These are phyloP conservation scores for Diachasma alloeum DNA, from an alignment of 1,140 invertebrate genomes.

Conservation along the genomic window DNA sequence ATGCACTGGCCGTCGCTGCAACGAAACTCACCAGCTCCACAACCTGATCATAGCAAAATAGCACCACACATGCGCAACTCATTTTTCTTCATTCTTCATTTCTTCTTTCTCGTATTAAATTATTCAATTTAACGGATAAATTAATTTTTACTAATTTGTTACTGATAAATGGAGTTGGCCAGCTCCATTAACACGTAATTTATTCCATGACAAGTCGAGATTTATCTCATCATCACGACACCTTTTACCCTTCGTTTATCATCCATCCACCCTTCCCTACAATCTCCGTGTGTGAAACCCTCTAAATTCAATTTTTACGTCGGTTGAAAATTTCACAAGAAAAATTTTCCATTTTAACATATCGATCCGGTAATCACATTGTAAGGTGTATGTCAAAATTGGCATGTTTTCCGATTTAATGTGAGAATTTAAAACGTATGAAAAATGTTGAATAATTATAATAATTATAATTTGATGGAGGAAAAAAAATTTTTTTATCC, in stretches of 20 bases:
- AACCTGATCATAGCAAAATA: conserved; percentile 60
- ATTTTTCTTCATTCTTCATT: background rate
- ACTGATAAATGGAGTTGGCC: background rate
- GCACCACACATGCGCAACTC: conserved; percentile 53
- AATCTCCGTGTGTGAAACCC: background rate
- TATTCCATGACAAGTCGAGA: conserved; percentile 18
- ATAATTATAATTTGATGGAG: background rate
- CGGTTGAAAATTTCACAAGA: background rate
- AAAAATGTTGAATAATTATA: background rate
- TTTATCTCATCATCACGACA: conserved; percentile 19
- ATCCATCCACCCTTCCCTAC: background rate
- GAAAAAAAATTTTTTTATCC: background rate
- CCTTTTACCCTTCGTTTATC: conserved; percentile 21
- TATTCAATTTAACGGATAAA: too few relatives aligned
- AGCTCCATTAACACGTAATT: conserved; percentile 23
- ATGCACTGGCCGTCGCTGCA: conserved; percentile 76
- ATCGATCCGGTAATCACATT: background rate
- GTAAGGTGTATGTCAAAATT: background rate
- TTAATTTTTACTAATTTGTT: background rate
- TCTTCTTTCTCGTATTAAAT: conserved; percentile 26
- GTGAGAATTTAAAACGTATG: background rate
- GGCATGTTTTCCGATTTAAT: background rate
- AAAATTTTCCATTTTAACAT: background rate
- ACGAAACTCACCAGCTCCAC: conserved; percentile 71
- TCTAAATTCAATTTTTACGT: background rate